Evolutionary conservation across 2,797 vertebrate genomes (phyloP).

Genomic region (Choloepus didactylus): DNA sequence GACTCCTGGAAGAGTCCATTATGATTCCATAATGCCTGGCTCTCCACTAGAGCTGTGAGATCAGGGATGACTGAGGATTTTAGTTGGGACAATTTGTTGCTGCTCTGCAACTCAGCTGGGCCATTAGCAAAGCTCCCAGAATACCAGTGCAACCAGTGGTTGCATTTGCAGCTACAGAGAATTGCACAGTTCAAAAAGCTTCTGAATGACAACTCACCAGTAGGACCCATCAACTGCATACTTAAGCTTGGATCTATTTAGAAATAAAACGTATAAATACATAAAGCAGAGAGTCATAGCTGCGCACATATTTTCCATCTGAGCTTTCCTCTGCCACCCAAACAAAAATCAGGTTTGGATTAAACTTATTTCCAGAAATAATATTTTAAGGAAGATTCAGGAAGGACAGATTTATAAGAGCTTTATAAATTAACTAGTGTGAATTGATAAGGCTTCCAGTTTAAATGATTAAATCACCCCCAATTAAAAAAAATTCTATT

Average conservation of each 20-base stretch:
- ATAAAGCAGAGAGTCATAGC: background rate
- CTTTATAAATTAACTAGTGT: background rate
- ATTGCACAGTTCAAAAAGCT: accelerated
- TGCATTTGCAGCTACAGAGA: background rate
- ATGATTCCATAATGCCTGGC: background rate
- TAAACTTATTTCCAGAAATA: constrained; percentile 14
- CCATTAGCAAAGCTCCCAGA: background rate
- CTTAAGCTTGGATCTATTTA: background rate
- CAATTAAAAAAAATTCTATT: constrained; percentile 23
- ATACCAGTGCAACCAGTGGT: background rate
- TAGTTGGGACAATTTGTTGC: background rate
- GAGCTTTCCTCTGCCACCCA: background rate
- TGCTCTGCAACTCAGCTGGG: background rate
- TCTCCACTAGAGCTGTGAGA: background rate
- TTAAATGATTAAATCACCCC: background rate
- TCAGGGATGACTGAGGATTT: background rate
- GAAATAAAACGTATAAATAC: constrained; percentile 4
- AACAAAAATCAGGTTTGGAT: constrained; percentile 15
- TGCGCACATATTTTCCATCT: background rate
- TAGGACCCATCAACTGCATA: background rate
- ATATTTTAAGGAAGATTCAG: constrained; percentile 5
- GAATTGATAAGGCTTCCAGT: background rate
- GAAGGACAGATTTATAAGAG: background rate
- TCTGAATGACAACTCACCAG: background rate
- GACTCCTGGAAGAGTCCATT: constrained; percentile 28